These are phyloP conservation scores for Mastomys coucha DNA, from an alignment of 2,113 vertebrate species.

Conservation along the genomic window DNA sequence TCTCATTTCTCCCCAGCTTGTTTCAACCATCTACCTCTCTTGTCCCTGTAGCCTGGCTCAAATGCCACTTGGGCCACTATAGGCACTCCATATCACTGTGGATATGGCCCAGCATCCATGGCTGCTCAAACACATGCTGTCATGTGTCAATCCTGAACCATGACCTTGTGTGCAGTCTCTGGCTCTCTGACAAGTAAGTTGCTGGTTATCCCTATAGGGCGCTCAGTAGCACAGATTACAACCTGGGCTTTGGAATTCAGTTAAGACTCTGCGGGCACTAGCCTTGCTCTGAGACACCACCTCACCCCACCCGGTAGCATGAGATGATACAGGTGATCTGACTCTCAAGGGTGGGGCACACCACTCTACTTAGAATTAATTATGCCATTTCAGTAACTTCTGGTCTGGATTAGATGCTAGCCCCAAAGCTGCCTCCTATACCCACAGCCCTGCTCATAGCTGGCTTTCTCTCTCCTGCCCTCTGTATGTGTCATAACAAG, in stretches of 20 bases:
- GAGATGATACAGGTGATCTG: accelerated
- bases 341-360: accelerated
- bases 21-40: not conserved
- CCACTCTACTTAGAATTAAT: not conserved
- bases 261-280: not conserved
- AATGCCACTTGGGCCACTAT: not conserved
- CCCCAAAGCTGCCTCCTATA: not conserved
- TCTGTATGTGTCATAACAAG: not conserved
- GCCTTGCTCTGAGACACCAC: not conserved
- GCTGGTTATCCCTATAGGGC: accelerated
- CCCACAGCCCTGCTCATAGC: accelerated
- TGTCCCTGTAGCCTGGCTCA: not conserved
- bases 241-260: not conserved
- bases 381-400: not conserved
- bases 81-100: not conserved
- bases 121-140: not conserved
- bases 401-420: not conserved
- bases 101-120: too few relatives aligned
- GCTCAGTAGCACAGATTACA: accelerated
- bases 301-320: not conserved
- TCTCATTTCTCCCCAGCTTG: too few relatives aligned
- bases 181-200: not conserved
- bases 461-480: not conserved
- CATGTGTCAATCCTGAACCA: not conserved
- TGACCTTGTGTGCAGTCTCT: not conserved